These are phyloP conservation scores for Drosophila orosa DNA, from an alignment of 1,140 invertebrate species.

Conservation along the genomic window DNA sequence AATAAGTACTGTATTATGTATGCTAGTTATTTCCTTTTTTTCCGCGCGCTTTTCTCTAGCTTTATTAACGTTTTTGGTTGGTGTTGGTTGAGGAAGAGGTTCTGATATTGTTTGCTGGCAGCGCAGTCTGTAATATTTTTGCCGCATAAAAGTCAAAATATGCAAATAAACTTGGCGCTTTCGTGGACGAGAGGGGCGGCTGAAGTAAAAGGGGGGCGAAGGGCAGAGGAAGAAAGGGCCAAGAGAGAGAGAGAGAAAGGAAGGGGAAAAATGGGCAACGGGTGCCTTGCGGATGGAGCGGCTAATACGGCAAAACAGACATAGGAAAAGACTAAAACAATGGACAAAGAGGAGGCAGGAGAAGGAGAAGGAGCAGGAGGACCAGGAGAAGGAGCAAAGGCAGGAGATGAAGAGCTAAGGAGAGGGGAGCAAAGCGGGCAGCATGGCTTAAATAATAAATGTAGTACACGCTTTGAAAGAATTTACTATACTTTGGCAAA, in stretches of 20 bases:
- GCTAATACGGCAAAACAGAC: constrained; percentile 45
- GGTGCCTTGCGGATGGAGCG: constrained; percentile 31
- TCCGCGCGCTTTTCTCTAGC: constrained; percentile 31
- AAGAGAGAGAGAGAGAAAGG: not conserved
- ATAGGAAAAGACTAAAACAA: constrained; percentile 48
- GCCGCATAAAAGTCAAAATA: constrained; percentile 81
- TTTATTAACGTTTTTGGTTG: constrained; percentile 69
- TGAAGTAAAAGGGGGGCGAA: not conserved
- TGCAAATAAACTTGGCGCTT: constrained; percentile 67
- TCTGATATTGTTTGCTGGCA: constrained; percentile 66
- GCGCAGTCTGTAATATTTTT: constrained; percentile 80
- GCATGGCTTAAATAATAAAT: constrained; percentile 79
- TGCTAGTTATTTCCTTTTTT: constrained; percentile 11
- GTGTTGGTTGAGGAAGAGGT: not conserved
- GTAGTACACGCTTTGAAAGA: constrained; percentile 80
- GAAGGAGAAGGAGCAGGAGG: not conserved
- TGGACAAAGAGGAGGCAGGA: constrained; percentile 10
- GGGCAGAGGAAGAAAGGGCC: not conserved
- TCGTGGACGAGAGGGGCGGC: not conserved
- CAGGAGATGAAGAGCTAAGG: not conserved
- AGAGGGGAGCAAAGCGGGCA: constrained; percentile 23
- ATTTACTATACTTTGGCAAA: constrained; percentile 80
- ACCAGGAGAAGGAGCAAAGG: not conserved
- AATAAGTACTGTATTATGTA: constrained; percentile 30
- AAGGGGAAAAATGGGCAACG: constrained; percentile 23